phyloP scores from a whole-genome alignment of 2,888 invertebrate genomes.

The Auanema freiburgensis region DNA sequence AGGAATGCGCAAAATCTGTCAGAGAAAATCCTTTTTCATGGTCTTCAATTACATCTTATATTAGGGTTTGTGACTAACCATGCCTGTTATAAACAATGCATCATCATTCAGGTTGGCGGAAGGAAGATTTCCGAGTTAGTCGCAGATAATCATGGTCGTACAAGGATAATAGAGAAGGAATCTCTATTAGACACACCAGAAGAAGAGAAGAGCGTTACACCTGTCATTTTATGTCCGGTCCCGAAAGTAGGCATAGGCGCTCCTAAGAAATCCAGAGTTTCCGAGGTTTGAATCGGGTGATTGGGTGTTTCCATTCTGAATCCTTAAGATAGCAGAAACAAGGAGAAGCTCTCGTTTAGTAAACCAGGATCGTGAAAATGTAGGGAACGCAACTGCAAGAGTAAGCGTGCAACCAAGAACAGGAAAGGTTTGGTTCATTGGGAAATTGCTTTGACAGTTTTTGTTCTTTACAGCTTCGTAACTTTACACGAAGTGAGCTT shows the following conservation, averaged over 20 bases:
- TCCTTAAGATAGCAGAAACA: conserved; percentile 2
- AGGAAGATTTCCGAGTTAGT: too few species aligned
- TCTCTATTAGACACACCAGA: too few species aligned
- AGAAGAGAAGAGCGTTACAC: too few species aligned
- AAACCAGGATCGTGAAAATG: conserved; percentile 19
- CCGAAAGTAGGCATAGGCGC: conserved; percentile 3
- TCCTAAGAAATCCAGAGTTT: conserved; percentile 1
- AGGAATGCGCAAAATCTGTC: conserved; percentile 26
- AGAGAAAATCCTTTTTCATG: conserved; percentile 34
- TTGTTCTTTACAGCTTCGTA: too few species aligned
- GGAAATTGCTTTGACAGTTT: background rate
- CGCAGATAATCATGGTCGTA: too few species aligned
- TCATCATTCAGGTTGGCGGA: too few species aligned
- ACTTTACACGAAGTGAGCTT: too few species aligned
- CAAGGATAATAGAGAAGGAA: too few species aligned
- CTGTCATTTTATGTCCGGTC: background rate
- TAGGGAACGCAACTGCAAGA: conserved; percentile 1
- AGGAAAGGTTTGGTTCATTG: conserved; percentile 4
- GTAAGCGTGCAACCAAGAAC: conserved; percentile 1
- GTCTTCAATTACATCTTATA: conserved; percentile 26
- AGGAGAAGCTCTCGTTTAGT: conserved; percentile 15
- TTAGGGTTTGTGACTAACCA: conserved; percentile 10
- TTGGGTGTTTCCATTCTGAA: conserved; percentile 3
- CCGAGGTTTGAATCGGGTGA: background rate
- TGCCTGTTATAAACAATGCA: too few species aligned